A percentile compares a stretch with the other conserved stretches of the same genome.
Evolutionary conservation across 2,113 vertebrate species (phyloP).

Genomic region (zebrafish (Danio rerio)): GRCz12tu NC_133180.1:11148501-11149000

Average conservation of each 20-base stretch:
- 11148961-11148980: slow-evolving; percentile 11
- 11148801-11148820: slow-evolving; percentile 60
- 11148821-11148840: slow-evolving; percentile 56
- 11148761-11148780: slow-evolving; percentile 45
- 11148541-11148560: background rate
- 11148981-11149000: background rate
- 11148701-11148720: slow-evolving; percentile 58
- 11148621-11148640: background rate
- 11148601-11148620: slow-evolving; percentile 28
- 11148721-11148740: slow-evolving; percentile 59
- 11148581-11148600: slow-evolving; percentile 15
- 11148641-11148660: slow-evolving; percentile 22
- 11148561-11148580: background rate
- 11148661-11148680: background rate
- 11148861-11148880: slow-evolving; percentile 76
- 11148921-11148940: slow-evolving; percentile 38
- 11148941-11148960: slow-evolving; percentile 26
- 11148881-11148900: slow-evolving; percentile 67
- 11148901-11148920: slow-evolving; percentile 62
- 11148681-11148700: slow-evolving; percentile 11
- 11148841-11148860: slow-evolving; percentile 68
- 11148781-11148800: slow-evolving; percentile 49
- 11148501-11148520: too few species aligned
- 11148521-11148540: background rate
- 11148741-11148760: slow-evolving; percentile 69